These are phyloP conservation scores for Hemaris fuciformis DNA, from an alignment of 2,888 invertebrate genomes.

Conservation along the genomic window DNA sequence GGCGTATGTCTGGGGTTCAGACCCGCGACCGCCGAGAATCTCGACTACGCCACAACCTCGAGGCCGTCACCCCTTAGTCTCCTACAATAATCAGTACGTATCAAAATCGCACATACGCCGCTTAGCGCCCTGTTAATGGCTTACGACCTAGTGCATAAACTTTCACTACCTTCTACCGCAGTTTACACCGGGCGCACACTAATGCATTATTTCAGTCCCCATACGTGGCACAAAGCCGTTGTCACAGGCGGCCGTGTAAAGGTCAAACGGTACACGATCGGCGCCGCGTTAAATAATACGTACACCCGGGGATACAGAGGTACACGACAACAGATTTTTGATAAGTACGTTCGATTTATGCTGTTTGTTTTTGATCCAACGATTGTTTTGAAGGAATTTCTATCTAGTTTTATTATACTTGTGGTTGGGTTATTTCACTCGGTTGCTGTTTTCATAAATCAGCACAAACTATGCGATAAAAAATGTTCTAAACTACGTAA, in stretches of 20 bases:
- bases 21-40: too few relatives aligned
- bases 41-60: too few relatives aligned
- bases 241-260: slow-evolving; percentile 56
- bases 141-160: slow-evolving; percentile 2
- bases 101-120: neutral
- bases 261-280: slow-evolving; percentile 53
- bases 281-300: slow-evolving; percentile 57
- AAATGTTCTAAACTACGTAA: too few relatives aligned
- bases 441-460: too few relatives aligned
- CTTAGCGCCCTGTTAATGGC: neutral
- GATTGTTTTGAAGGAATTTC: too few relatives aligned
- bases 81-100: neutral
- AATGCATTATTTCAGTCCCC: slow-evolving; percentile 40
- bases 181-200: slow-evolving; percentile 18
- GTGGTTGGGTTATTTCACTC: too few relatives aligned
- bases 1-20: too few relatives aligned
- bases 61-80: too few relatives aligned
- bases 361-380: neutral
- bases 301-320: slow-evolving; percentile 35
- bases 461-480: too few relatives aligned
- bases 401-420: too few relatives aligned
- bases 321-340: neutral
- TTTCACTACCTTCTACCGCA: slow-evolving; percentile 18
- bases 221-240: slow-evolving; percentile 37
- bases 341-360: neutral